Evolutionary conservation across 2,113 vertebrate species (phyloP), one percentile per base, ranked within the genome.

Genomic region (Arizona elegans): DNA sequence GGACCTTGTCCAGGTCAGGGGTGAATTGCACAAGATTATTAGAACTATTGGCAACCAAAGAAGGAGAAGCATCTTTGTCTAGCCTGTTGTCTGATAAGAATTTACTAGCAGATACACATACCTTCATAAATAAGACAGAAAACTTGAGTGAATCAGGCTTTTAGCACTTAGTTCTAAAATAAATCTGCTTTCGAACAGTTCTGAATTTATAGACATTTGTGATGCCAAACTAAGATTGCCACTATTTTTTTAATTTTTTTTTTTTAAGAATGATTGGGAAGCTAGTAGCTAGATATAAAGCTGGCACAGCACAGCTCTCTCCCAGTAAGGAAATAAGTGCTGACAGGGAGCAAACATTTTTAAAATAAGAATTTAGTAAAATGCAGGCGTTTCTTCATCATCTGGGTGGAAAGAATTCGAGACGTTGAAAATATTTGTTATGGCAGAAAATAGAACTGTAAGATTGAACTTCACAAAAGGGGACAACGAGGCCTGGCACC

Each of bases 21-120:
- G 4, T 38, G 21, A 52, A 33, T 24, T 91, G n/a, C n/a, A 43
- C 15, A 1, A 0, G 38, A 2, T 13, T 19, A 0, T 0, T 29
- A 81, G 33, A 38, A 81, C 33, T 38, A 81, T 38, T 81, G 33
- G 15, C 70, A 81, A 81, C 7, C 33, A 81, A 38, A 81, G 70
- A 38, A 38, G n/a, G n/a, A 2, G n/a, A 19, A 38, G 6, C 1
- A 81, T 38, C 9, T 38, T 38, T 81, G 70, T 38, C 17, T 15
- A 38, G 15, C 38, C 15, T 19, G 17, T 81, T 81, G 33, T 81
- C 33, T 81, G 70, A 81, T 3, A 75, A 38, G 70, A 38, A 81
- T 38, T 38, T 81, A 81, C 70, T 21, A 81, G 33, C 70, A 38
- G 33, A 38, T 81, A 81, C 17, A 81, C 70, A 38, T 21, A 33